Evolutionary conservation across 1,140 invertebrate species (phyloP).

Genomic region (Zaprionus taronus): DNA sequence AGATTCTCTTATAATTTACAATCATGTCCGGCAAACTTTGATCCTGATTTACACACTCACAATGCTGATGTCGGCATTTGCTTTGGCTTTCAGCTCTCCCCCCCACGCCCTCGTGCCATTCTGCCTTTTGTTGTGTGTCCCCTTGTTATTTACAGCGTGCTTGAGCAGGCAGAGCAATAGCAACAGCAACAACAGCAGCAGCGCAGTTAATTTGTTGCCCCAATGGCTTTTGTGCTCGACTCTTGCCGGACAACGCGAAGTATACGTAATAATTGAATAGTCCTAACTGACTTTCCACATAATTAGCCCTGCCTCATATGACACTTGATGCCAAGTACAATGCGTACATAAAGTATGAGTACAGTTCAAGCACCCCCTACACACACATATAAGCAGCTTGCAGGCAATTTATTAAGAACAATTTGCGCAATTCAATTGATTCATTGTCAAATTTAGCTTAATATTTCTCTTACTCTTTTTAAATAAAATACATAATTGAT

Average conservation of each 20-base stretch:
- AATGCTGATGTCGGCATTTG: conserved; percentile 70
- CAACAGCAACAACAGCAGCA: conserved; percentile 30
- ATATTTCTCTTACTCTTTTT: background rate
- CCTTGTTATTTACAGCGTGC: conserved; percentile 73
- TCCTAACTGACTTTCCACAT: conserved; percentile 35
- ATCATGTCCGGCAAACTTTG: conserved; percentile 71
- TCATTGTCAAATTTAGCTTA: background rate
- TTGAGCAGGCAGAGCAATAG: conserved; percentile 36
- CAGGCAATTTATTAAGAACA: background rate
- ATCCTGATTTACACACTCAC: conserved; percentile 71
- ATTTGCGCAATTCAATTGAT: background rate
- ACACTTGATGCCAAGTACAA: conserved; percentile 20
- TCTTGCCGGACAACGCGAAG: conserved; percentile 36
- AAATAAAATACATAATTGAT: background rate
- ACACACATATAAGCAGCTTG: background rate
- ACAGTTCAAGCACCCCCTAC: background rate
- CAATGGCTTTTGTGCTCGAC: conserved; percentile 44
- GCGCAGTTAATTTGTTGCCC: conserved; percentile 69
- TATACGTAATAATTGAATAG: conserved; percentile 66
- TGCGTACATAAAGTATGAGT: background rate
- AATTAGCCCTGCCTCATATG: conserved; percentile 57
- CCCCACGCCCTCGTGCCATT: conserved; percentile 8
- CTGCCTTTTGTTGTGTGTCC: conserved; percentile 49
- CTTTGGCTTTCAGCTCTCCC: conserved; percentile 26
- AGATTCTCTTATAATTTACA: conserved; percentile 75